Percentiles rank a stretch among this genome's conserved stretches.
phyloP scores from a whole-genome alignment of 2,113 vertebrate species.

The Alosa alosa region DNA sequence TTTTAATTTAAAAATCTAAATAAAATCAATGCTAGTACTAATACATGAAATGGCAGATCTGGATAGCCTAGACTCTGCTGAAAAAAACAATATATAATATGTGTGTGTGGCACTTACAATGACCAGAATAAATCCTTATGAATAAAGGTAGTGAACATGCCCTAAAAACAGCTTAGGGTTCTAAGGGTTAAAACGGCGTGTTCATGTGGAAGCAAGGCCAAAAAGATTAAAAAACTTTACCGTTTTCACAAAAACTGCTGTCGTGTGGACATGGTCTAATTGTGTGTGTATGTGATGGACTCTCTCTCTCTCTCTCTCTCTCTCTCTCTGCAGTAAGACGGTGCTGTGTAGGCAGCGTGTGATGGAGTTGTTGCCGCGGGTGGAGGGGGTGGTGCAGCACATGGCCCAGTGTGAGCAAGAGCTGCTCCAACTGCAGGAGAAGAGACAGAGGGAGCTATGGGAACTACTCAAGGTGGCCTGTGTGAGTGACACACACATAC shows the following conservation, averaged over 20 bases:
- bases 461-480: constrained; percentile 95
- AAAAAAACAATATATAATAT: too few species aligned
- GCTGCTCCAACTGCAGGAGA: constrained; percentile 89
- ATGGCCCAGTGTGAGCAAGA: constrained; percentile 90
- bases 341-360: constrained; percentile 92
- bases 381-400: constrained; percentile 85
- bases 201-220: too few species aligned
- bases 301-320: not conserved
- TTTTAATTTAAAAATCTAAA: too few species aligned
- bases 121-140: too few species aligned
- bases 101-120: too few species aligned
- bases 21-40: too few species aligned
- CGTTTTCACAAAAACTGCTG: not conserved
- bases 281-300: constrained; percentile 3
- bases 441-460: constrained; percentile 93
- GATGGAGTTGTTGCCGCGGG: constrained; percentile 86
- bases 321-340: constrained; percentile 78
- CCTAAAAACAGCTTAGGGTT: too few species aligned
- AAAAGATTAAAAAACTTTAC: too few species aligned
- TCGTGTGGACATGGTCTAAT: not conserved
- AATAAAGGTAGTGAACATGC: too few species aligned
- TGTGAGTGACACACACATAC: constrained; percentile 71
- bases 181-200: too few species aligned
- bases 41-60: too few species aligned
- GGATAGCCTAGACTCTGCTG: too few species aligned